Percentiles rank a stretch among this genome's conserved stretches.
Evolutionary conservation across 2,888 invertebrate species (phyloP).

Genomic region (Sarcophaga carnaria): DNA sequence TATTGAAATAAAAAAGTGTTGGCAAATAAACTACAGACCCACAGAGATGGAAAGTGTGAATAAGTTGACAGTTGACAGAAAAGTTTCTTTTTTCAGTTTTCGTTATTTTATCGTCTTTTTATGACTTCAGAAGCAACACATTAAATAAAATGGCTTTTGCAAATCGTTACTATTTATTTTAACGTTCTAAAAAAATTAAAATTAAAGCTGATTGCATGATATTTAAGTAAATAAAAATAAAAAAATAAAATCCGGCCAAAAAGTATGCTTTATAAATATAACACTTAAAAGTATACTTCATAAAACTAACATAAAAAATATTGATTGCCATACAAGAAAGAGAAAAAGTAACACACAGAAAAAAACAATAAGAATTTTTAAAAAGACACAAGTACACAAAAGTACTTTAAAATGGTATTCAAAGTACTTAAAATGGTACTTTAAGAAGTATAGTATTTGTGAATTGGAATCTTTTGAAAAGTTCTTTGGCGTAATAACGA

Average conservation of each 20-base stretch:
- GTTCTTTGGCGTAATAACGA: too few relatives aligned
- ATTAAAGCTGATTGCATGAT: background rate
- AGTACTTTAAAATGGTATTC: too few relatives aligned
- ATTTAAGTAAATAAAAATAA: background rate
- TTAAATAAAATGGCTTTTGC: conserved; percentile 39
- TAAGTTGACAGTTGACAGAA: background rate
- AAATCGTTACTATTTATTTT: background rate
- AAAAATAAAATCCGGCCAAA: background rate
- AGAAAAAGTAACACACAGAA: too few relatives aligned
- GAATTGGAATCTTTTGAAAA: too few relatives aligned
- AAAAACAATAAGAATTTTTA: too few relatives aligned
- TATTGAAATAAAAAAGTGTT: background rate
- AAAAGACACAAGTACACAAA: too few relatives aligned
- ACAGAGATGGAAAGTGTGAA: background rate
- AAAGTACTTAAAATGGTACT: too few relatives aligned
- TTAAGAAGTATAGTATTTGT: too few relatives aligned
- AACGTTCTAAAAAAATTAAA: background rate
- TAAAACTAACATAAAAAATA: background rate
- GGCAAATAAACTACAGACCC: background rate
- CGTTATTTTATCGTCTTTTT: background rate
- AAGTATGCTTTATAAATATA: conserved; percentile 23
- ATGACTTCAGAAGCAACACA: background rate
- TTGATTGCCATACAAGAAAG: too few relatives aligned
- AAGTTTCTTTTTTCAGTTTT: conserved; percentile 2
- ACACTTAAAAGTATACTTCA: conserved; percentile 1